Evolutionary conservation across 2,888 invertebrate species (phyloP), one percentile per base, ranked within the genome.

Genomic region (Diogma glabrata): DNA sequence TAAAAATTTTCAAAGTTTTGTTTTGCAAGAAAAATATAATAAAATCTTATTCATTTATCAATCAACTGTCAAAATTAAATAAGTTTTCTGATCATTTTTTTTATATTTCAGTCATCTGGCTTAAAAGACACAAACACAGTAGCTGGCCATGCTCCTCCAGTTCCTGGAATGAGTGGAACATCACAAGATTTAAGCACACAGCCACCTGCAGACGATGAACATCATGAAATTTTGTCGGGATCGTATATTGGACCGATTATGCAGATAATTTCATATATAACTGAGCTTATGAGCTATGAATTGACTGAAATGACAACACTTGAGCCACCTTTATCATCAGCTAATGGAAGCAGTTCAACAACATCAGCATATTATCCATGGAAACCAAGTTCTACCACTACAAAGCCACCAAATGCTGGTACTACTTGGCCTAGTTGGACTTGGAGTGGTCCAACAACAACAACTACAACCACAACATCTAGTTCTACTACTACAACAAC

Each of bases 181-280:
- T 24, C 24, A 19, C 26, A 24, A 10, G 17, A 26, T 20, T 30
- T 30, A 33, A 23, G 30, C 16, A 4, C n/a, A 36, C 24, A 24
- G 9, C 24, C 6, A 24, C 46, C 22, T 3, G 22, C 14, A 4
- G 24, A 26, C 9, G 24, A 48, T 2, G 48, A 48, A 12, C 26
- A 47, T 17, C 45, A 14, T 14, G 47, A 17, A 14, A 60, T 60
- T 53, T 59, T 68, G 47, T 57, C 67, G 23, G 60, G 63, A 17
- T 69, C 64, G 53, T 70, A 68, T 55, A 57, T 71, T 53, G 67
- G 70, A 43, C 65, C 68, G 4, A 64, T 64, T 12, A 71, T 70
- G 70, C 71, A 71, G 56, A 67, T 67, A 3, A 53, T 70, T 51
- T 67, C 68, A 23, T 71, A 70, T 55, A 69, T 67, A 43, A 67